Evolutionary conservation across 2,113 vertebrate genomes (phyloP).

Genomic region (Amphiprion ocellaris): DNA sequence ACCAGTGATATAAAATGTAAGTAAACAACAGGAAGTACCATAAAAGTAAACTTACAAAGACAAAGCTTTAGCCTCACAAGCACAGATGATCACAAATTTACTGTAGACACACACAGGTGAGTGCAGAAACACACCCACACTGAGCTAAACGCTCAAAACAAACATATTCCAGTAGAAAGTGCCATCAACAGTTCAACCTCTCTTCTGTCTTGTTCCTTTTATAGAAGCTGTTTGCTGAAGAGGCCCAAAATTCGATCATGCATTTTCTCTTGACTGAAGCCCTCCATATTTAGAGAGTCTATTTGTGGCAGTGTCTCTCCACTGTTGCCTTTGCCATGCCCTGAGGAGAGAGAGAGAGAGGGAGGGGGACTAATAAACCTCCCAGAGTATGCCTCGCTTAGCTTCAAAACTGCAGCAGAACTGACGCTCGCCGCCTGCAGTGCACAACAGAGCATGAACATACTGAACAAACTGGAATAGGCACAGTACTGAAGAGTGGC

Average conservation of each 20-base stretch:
- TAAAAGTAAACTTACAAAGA: background rate
- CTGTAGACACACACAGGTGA: slow-evolving; percentile 2
- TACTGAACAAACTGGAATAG: slow-evolving; percentile 41
- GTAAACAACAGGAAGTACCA: slow-evolving; percentile 1
- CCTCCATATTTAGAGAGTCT: slow-evolving; percentile 81
- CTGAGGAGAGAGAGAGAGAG: slow-evolving; percentile 54
- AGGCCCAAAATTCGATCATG: slow-evolving; percentile 72
- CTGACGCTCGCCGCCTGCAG: slow-evolving; percentile 61
- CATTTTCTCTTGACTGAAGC: slow-evolving; percentile 68
- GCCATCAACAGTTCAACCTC: slow-evolving; percentile 36
- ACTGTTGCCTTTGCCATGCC: slow-evolving; percentile 75
- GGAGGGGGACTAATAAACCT: slow-evolving; percentile 72
- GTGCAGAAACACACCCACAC: slow-evolving; percentile 16
- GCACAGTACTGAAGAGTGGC: slow-evolving; percentile 29
- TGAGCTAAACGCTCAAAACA: slow-evolving; percentile 29
- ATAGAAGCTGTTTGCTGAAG: slow-evolving; percentile 58
- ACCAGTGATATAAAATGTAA: background rate
- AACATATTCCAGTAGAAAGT: slow-evolving; percentile 40
- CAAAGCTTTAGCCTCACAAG: too few relatives aligned
- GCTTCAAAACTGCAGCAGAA: slow-evolving; percentile 72
- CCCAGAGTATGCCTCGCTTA: slow-evolving; percentile 72
- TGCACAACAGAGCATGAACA: slow-evolving; percentile 60
- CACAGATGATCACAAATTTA: slow-evolving; percentile 1
- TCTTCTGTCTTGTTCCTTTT: slow-evolving; percentile 61
- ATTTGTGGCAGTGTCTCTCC: slow-evolving; percentile 78